phyloP scores from a whole-genome alignment of 2,797 vertebrate genomes.

The Brotogeris chrysoptera region DNA sequence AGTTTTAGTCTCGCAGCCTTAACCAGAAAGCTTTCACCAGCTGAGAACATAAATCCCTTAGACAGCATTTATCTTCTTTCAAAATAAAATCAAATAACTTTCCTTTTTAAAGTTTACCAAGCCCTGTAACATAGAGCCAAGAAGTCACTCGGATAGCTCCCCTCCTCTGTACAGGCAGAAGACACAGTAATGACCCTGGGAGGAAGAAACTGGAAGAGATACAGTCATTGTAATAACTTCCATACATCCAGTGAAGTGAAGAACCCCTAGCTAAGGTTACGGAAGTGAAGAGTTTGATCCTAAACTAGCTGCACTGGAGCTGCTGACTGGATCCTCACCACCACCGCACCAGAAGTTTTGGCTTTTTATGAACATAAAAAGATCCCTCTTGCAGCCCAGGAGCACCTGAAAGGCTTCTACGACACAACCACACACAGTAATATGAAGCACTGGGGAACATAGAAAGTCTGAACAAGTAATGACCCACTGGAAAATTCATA shows the following conservation, averaged over 20 bases:
- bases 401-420: not conserved
- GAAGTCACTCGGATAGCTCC: not conserved
- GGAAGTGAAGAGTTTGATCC: not conserved
- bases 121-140: not conserved
- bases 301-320: not conserved
- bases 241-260: not conserved
- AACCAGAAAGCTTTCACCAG: not conserved
- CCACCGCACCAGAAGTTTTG: fast-evolving
- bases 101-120: not conserved
- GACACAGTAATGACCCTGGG: not conserved
- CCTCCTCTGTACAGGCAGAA: not conserved
- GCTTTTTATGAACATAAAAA: not conserved
- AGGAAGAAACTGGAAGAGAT: not conserved
- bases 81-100: not conserved
- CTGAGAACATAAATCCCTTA: not conserved
- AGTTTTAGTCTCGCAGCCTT: not conserved
- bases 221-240: not conserved
- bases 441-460: not conserved
- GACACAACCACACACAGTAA: not conserved
- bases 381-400: not conserved
- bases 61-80: not conserved
- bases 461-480: not conserved
- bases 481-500: conserved; percentile 69
- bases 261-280: not conserved
- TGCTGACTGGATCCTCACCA: not conserved